Conservation (phyloP, 2,113 vertebrate genomes). For the Bucco capensis region DNA sequence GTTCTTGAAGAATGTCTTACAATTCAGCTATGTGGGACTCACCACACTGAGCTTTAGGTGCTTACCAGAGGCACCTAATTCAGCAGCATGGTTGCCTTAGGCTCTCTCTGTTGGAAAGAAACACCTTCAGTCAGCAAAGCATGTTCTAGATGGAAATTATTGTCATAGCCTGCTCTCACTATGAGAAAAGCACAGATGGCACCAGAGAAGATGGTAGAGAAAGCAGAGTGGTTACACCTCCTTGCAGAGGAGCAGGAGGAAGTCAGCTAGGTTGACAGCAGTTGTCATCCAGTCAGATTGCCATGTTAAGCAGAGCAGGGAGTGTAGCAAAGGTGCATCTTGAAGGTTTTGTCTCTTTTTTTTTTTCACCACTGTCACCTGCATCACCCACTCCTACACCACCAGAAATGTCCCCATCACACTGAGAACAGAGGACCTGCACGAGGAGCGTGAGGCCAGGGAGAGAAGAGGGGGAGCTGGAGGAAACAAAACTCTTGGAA, state of each 20-base stretch:
- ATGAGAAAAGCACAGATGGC: neutral
- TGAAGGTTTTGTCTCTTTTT: neutral
- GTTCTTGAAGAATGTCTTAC: neutral
- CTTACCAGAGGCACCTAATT: neutral
- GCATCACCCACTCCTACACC: neutral
- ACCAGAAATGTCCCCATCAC: neutral
- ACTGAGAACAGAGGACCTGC: neutral
- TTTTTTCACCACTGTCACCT: neutral
- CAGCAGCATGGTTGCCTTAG: neutral
- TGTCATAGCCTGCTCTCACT: neutral
- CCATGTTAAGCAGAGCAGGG: neutral
- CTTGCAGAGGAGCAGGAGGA: neutral
- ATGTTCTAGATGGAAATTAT: accelerated
- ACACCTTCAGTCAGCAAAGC: neutral
- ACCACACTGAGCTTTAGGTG: neutral
- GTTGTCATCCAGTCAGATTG: accelerated
- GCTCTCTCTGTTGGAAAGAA: neutral
- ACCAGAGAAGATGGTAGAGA: neutral
- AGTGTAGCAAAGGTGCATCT: neutral
- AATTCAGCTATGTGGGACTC: accelerated
- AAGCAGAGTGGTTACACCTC: neutral
- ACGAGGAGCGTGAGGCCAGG: neutral
- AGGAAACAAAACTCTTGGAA: neutral
- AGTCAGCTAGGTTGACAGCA: neutral
- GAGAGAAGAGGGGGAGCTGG: neutral